Evolutionary conservation across 2,113 vertebrate genomes (phyloP).

Genomic region (Rhinolophus sinicus): DNA sequence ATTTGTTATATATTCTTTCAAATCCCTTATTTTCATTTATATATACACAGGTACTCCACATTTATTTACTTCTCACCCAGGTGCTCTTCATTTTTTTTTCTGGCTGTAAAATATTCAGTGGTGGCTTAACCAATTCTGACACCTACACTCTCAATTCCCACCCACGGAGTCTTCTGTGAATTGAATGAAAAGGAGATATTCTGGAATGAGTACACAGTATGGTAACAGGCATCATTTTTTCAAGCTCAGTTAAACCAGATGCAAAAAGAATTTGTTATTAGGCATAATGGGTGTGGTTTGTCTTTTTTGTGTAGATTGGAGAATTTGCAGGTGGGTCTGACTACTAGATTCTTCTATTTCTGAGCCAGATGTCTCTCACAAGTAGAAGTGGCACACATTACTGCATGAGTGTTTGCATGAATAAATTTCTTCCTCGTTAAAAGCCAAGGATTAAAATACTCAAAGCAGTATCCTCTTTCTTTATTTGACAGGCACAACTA

Average conservation of each 20-base stretch:
- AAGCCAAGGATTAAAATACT: background rate
- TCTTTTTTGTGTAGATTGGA: slow-evolving; percentile 36
- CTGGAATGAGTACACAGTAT: background rate
- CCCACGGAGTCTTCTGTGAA: slow-evolving; percentile 46
- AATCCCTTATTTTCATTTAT: slow-evolving; percentile 43
- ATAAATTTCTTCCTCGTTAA: slow-evolving; percentile 58
- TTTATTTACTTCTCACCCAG: slow-evolving; percentile 50
- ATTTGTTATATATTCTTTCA: slow-evolving; percentile 37
- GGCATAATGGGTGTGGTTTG: slow-evolving; percentile 56
- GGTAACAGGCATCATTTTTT: slow-evolving; percentile 52
- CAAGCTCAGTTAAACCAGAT: slow-evolving; percentile 64
- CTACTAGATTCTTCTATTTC: slow-evolving; percentile 62
- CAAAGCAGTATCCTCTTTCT: slow-evolving; percentile 35
- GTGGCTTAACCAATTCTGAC: slow-evolving; percentile 62
- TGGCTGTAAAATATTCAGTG: slow-evolving; percentile 38
- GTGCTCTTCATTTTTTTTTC: slow-evolving; percentile 54
- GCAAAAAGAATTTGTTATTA: slow-evolving; percentile 62
- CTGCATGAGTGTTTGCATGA: background rate
- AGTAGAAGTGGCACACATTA: slow-evolving; percentile 36
- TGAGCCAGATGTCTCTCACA: slow-evolving; percentile 68
- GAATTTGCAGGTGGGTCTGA: slow-evolving; percentile 69
- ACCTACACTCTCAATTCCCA: slow-evolving; percentile 24
- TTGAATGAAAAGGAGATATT: slow-evolving; percentile 58
- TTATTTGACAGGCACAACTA: background rate
- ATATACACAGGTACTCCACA: slow-evolving; percentile 44